Evolutionary conservation across 2,113 vertebrate genomes (phyloP), one percentile per base, ranked within the genome.

Genomic region (Castor canadensis): DNA sequence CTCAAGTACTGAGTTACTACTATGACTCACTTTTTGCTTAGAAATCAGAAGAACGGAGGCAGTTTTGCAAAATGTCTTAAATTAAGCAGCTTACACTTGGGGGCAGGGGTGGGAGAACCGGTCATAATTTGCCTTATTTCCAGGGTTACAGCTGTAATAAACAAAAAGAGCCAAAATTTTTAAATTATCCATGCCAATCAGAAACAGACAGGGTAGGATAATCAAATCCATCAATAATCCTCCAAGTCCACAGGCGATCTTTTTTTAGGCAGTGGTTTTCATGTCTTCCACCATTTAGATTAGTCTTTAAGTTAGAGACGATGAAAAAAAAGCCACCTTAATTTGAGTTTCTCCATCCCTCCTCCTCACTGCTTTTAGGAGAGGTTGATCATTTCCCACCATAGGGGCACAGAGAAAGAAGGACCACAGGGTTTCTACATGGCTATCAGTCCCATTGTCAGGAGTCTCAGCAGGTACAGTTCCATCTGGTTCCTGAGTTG

Each of bases 1-100:
- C 75, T 89, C 71, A 56, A 4, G 24, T 45, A 60, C 20, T 43
- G 56, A 87, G 67, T 90, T 95, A 82, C 75, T 47, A 40, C 62
- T 30, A 30, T 35, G 69, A 89, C 72, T 96, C 89, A 85, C 43
- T 87, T 90, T 81, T 87, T 91, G 77, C 90, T 96, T 71, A 95
- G 85, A 93, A 92, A 77, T 84, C 76, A 75, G 30, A 60, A 62
- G 60, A 93, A 92, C 52, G 82, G 67, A 92, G 79, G 69, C 58
- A 83, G 35, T 62, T 94, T 92, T 80, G 87, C 40, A 80, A 86
- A 96, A n/a, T 66, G 26, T 85, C 81, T 92, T 82, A 52, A 93
- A 67, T 80, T 71, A 91, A 88, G 49, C 81, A 83, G n/a, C 60
- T 38, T 47, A 79, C 32, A 35, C 26, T 72, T 76, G 17, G 15